phyloP scores from a whole-genome alignment of 2,113 vertebrate species.

The Piliocolobus tephrosceles region DNA sequence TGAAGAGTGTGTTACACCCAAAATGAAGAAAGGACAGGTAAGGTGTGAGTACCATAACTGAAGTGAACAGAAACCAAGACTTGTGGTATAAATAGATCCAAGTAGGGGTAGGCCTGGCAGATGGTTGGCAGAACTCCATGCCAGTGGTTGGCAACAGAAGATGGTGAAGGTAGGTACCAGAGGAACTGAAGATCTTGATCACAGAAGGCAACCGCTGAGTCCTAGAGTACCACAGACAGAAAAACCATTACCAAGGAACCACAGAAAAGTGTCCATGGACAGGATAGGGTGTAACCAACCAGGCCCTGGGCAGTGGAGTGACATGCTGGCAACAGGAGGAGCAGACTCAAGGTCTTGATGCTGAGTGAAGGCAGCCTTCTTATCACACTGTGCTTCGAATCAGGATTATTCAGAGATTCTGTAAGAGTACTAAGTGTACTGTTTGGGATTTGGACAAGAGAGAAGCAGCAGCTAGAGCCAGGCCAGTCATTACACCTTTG shows the following conservation, averaged over 20 bases:
- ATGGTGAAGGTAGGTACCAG: not conserved
- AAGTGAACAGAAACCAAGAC: not conserved
- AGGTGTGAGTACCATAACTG: not conserved
- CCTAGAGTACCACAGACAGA: not conserved
- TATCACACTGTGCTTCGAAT: too few relatives aligned
- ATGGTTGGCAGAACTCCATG: not conserved
- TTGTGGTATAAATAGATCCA: not conserved
- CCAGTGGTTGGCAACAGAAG: not conserved
- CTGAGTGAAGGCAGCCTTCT: not conserved
- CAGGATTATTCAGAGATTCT: not conserved
- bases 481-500: not conserved
- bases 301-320: not conserved
- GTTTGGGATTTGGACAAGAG: not conserved
- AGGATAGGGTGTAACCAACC: not conserved
- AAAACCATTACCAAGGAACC: not conserved
- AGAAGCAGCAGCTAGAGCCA: not conserved
- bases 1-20: not conserved
- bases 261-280: not conserved
- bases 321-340: not conserved
- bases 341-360: not conserved
- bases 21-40: not conserved
- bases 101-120: not conserved
- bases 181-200: not conserved
- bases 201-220: not conserved
- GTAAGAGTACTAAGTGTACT: not conserved